These are phyloP conservation scores for Cybosia mesomella DNA, from an alignment of 2,888 invertebrate genomes.

Conservation along the genomic window DNA sequence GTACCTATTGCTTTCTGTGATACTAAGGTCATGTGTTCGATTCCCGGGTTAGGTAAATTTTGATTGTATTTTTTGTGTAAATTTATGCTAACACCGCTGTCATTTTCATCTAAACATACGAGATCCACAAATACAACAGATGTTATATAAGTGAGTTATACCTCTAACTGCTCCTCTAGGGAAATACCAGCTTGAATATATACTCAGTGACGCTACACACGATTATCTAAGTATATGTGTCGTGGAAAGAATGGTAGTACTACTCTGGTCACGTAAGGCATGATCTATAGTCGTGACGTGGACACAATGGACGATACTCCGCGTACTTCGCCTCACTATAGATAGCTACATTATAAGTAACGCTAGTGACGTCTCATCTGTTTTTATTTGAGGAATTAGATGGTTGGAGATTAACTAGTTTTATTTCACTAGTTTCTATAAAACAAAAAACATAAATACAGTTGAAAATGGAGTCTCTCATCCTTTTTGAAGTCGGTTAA, in stretches of 20 bases:
- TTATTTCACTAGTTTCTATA: background rate
- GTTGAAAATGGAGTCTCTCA: background rate
- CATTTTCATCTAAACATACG: background rate
- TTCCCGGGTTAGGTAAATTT: no score
- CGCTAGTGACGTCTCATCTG: conserved; percentile 7
- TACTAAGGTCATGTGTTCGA: no score
- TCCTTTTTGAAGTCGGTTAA: no score
- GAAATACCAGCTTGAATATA: background rate
- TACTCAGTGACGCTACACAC: background rate
- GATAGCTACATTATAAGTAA: conserved; percentile 3
- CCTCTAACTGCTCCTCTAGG: background rate
- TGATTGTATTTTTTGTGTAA: no score
- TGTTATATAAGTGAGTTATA: background rate
- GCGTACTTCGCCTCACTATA: conserved; percentile 4
- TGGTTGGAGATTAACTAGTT: background rate
- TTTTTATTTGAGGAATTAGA: conserved; percentile 7
- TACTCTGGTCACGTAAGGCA: conserved; percentile 13
- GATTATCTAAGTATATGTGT: background rate
- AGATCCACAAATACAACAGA: background rate
- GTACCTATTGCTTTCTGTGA: no score
- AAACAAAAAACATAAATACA: background rate
- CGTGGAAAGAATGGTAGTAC: background rate
- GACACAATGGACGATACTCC: conserved; percentile 1
- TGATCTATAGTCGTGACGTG: conserved; percentile 19
- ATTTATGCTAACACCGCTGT: no score